Evolutionary conservation across 2,797 vertebrate genomes (phyloP), one percentile per base, ranked within the genome.

Genomic region (Harpagifer antarcticus): DNA sequence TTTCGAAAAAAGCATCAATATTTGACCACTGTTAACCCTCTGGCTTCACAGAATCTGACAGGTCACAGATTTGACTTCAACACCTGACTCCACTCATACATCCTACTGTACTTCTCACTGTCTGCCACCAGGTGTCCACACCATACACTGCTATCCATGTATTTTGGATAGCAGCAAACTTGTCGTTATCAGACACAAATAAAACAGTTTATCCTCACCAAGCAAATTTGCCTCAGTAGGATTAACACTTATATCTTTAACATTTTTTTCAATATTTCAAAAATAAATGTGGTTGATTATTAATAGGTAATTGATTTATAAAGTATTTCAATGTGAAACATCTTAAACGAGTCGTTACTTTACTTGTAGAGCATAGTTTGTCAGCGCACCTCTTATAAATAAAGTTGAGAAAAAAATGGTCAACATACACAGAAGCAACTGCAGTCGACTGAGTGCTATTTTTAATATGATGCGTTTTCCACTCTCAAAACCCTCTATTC

Each of bases 121-220:
- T 56, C 31, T 42, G 3, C 78, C 86, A 82, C 67, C 10, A 81
- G 84, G 16, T 81, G 82, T 59, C 82, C 82, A 67, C 16, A 83
- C 43, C 72, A 43, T 2, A n/a, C 47, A 20, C 10, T 53, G 9
- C 2, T 13, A 11, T 6, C 1, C 0, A 10, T 42, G n/a, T 13
- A 52, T 5, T 1, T 8, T 20, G n/a, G n/a, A n/a, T 19, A 8
- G 4, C 33, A 43, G 37, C 27, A 27, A 5, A 27, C 27, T 27
- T 27, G 27, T 5, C 4, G 27, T 27, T 27, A 27, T 27, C 27
- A 27, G 27, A 27, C 27, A 27, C 27, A 5, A 27, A 27, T 27
- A 27, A 27, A 27, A 27, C 27, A 27, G 27, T 27, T 27, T 27
- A 27, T 27, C 27, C 4, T 27, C 4, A 27, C 27, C 27, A 27